phyloP scores from a whole-genome alignment of 1,140 invertebrate species.

The Panagrolaimus sp. region DNA sequence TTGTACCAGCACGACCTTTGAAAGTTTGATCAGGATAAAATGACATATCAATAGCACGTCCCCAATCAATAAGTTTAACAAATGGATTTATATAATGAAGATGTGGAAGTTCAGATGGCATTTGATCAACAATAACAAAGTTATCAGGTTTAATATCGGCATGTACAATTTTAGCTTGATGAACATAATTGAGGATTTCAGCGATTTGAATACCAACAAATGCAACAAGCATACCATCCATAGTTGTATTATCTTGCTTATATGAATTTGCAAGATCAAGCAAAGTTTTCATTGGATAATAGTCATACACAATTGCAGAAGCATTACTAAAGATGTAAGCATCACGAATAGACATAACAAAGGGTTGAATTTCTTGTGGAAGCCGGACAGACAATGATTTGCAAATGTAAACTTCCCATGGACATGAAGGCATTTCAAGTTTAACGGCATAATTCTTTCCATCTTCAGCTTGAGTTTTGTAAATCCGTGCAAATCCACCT shows the following conservation, averaged over 20 bases:
- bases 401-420: constrained; percentile 43
- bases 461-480: constrained; percentile 23
- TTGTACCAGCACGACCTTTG: constrained; percentile 33
- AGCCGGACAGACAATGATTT: constrained; percentile 10
- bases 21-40: constrained; percentile 25
- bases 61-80: constrained; percentile 40
- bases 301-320: constrained; percentile 41
- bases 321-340: constrained; percentile 38
- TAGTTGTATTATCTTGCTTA: constrained; percentile 14
- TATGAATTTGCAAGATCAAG: constrained; percentile 35
- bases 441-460: constrained; percentile 28
- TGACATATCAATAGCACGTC: constrained; percentile 42
- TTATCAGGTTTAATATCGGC: constrained; percentile 43
- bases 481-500: constrained; percentile 42
- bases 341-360: constrained; percentile 32
- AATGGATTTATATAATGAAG: constrained; percentile 17
- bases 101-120: too few relatives aligned
- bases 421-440: constrained; percentile 34
- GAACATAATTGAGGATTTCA: constrained; percentile 28
- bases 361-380: not conserved
- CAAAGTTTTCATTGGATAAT: constrained; percentile 32
- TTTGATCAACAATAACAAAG: constrained; percentile 17
- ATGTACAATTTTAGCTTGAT: constrained; percentile 36
- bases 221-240: constrained; percentile 26
- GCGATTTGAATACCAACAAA: constrained; percentile 33